phyloP scores from a whole-genome alignment of 2,888 invertebrate genomes.

The Iphiclides podalirius region DNA sequence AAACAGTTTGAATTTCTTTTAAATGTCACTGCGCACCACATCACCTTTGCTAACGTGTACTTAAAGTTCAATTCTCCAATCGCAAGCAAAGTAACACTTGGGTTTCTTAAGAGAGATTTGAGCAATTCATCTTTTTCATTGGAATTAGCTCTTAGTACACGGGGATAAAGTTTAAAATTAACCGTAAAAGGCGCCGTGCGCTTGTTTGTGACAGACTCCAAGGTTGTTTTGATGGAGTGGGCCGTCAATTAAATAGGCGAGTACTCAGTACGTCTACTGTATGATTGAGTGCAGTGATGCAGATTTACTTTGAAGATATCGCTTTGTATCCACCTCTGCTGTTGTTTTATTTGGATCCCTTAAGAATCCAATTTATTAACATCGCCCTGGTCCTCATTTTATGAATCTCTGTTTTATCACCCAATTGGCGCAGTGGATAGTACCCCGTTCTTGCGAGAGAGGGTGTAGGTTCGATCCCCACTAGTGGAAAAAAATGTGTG shows the following conservation, averaged over 20 bases:
- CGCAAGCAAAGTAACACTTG: constrained; percentile 32
- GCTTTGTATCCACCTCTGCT: constrained; percentile 30
- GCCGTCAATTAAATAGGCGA: constrained; percentile 73
- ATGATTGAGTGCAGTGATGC: constrained; percentile 75
- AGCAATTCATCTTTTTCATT: constrained; percentile 39
- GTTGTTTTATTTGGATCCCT: constrained; percentile 28
- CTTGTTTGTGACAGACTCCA: constrained; percentile 46
- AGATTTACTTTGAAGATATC: constrained; percentile 57
- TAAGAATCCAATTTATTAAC: neutral
- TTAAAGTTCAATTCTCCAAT: constrained; percentile 36
- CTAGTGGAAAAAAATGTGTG: no score
- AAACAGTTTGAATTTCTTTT: constrained; percentile 39
- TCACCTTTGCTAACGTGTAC: constrained; percentile 19
- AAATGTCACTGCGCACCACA: constrained; percentile 20
- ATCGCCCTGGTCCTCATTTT: neutral
- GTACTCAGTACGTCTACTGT: constrained; percentile 59
- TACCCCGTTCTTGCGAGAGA: no score
- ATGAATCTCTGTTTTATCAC: no score
- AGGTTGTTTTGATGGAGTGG: constrained; percentile 75
- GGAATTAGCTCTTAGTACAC: constrained; percentile 34
- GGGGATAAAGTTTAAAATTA: constrained; percentile 42
- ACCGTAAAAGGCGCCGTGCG: constrained; percentile 27
- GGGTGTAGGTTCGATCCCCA: no score
- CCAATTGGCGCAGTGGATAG: no score
- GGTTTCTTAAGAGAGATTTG: constrained; percentile 41